A percentile compares a stretch with the other conserved stretches of the same genome.
Conservation (phyloP, 2,113 vertebrate genomes). For the Paradisaea rubra region DNA sequence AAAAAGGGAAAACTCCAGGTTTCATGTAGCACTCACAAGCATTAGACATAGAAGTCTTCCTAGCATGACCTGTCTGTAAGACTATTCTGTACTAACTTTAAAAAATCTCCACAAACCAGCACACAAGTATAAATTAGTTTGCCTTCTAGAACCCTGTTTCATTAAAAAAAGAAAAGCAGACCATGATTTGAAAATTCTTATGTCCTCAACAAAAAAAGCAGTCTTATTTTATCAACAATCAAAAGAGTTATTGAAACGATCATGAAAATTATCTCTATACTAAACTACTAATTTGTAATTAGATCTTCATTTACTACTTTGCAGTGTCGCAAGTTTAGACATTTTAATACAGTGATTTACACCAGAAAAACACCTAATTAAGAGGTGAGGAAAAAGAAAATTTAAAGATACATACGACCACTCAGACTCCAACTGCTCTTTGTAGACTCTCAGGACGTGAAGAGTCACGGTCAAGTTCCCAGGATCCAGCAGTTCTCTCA, state of each 20-base stretch:
- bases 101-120: neutral
- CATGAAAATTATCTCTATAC: neutral
- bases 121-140: neutral
- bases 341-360: neutral
- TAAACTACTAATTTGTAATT: neutral
- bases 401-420: constrained; percentile 84
- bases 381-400: neutral
- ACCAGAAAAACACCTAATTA: neutral
- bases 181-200: neutral
- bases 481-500: constrained; percentile 71
- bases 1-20: accelerated
- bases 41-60: neutral
- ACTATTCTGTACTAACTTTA: neutral
- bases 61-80: neutral
- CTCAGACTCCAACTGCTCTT: constrained; percentile 79
- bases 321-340: neutral
- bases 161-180: neutral
- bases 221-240: neutral
- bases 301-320: neutral
- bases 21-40: neutral
- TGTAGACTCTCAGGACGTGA: constrained; percentile 78
- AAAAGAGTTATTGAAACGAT: neutral
- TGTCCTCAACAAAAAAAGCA: neutral
- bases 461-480: constrained; percentile 73
- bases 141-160: neutral